Percentiles rank a stretch among this genome's conserved stretches.
Evolutionary conservation across 2,113 vertebrate genomes (phyloP).

Genomic region (Clupea harengus): DNA sequence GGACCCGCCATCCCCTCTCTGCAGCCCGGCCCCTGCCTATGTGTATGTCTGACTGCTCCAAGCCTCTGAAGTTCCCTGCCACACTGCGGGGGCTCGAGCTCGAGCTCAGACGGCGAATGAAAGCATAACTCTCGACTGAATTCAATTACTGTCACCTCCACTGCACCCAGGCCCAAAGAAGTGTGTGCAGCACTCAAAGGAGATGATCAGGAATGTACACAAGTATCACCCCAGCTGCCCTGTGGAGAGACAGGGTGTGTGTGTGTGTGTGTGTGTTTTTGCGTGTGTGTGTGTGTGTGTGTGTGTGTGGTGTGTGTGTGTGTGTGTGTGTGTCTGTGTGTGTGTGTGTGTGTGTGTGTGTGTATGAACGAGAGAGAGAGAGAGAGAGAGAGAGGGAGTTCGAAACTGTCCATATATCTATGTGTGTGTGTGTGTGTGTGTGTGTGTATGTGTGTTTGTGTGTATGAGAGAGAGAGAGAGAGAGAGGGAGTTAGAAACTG

Average conservation of each 20-base stretch:
- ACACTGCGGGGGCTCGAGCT: not conserved
- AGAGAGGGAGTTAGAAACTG: not conserved
- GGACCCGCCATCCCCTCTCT: not conserved
- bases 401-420: no score
- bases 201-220: constrained; percentile 4
- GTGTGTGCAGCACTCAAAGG: not conserved
- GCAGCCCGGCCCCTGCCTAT: not conserved
- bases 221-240: not conserved
- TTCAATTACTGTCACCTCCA: not conserved
- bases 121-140: constrained; percentile 14
- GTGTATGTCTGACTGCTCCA: not conserved
- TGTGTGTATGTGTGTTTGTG: not conserved
- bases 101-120: not conserved
- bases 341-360: not conserved
- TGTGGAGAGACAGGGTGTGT: not conserved
- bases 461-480: not conserved
- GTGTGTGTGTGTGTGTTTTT: constrained; percentile 12
- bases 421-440: no score
- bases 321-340: not conserved
- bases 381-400: no score
- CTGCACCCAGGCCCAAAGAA: not conserved
- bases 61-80: constrained; percentile 2
- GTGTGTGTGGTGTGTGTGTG: not conserved
- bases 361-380: not conserved
- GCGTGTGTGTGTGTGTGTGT: not conserved